A percentile compares a stretch with the other conserved stretches of the same genome.
phyloP scores from a whole-genome alignment of 2,888 invertebrate species.

The Plagiodera versicolora region DNA sequence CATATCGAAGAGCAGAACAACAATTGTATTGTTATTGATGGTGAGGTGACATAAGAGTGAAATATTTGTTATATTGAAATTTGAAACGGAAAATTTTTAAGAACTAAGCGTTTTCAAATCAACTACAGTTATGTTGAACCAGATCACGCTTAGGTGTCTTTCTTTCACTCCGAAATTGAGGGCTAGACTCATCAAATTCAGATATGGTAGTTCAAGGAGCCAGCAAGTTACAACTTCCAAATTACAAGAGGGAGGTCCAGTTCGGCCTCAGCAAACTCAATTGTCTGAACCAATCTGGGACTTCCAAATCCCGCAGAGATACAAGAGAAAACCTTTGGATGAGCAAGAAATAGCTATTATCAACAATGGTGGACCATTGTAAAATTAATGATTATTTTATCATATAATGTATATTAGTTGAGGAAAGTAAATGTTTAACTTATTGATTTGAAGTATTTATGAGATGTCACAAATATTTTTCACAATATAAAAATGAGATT shows the following conservation, averaged over 20 bases:
- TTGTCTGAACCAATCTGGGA: constrained; percentile 46
- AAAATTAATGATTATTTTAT: too few relatives aligned
- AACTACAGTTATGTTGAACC: constrained; percentile 22
- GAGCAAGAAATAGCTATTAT: constrained; percentile 52
- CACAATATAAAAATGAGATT: not conserved
- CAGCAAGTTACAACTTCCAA: constrained; percentile 29
- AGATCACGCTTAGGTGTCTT: constrained; percentile 38
- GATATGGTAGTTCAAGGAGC: constrained; percentile 47
- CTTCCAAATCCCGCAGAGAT: constrained; percentile 50
- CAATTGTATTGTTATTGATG: too few relatives aligned
- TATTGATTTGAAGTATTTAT: not conserved
- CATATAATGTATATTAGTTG: not conserved
- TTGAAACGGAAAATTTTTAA: not conserved
- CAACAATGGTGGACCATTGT: constrained; percentile 50
- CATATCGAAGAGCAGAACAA: too few relatives aligned
- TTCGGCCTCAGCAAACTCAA: constrained; percentile 19
- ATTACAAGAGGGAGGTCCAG: constrained; percentile 8
- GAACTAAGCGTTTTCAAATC: not conserved
- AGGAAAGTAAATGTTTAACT: not conserved
- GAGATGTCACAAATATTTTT: too few relatives aligned
- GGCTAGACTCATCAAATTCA: constrained; percentile 48
- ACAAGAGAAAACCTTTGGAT: constrained; percentile 45
- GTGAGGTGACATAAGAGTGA: constrained; percentile 5
- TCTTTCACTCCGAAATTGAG: constrained; percentile 41
- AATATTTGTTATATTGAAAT: not conserved